Percentiles rank a stretch among this genome's conserved stretches.
Evolutionary conservation across 2,797 vertebrate species (phyloP).

Genomic region (Mareca penelope): DNA sequence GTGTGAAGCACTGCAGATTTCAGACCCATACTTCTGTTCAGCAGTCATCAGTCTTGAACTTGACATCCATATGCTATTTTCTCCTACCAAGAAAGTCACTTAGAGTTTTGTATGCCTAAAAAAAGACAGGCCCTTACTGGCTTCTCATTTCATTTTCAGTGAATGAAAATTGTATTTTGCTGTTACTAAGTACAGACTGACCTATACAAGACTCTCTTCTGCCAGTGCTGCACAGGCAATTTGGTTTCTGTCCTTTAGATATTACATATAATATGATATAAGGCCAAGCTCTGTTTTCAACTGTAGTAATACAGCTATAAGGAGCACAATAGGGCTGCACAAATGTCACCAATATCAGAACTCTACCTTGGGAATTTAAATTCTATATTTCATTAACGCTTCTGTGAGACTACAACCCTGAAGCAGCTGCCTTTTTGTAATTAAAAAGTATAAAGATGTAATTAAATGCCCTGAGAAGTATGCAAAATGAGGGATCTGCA

Average conservation of each 20-base stretch:
- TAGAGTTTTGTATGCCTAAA: neutral
- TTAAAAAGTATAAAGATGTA: too few species aligned
- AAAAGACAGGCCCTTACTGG: neutral
- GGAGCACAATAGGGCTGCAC: neutral
- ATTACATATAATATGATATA: neutral
- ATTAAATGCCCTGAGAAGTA: constrained; percentile 34
- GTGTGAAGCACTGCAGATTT: constrained; percentile 61
- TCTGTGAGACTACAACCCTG: neutral
- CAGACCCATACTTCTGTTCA: constrained; percentile 61
- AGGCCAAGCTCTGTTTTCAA: neutral
- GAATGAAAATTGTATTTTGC: constrained; percentile 41
- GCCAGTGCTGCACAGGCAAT: neutral
- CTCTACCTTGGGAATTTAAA: neutral
- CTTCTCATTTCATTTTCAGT: constrained; percentile 24
- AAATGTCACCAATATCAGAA: neutral
- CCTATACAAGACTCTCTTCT: neutral
- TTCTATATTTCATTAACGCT: constrained; percentile 23
- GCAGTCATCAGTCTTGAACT: constrained; percentile 55
- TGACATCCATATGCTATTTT: constrained; percentile 66
- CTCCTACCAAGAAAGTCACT: constrained; percentile 46
- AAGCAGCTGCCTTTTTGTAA: constrained; percentile 6
- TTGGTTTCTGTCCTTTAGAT: neutral
- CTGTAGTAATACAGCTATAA: neutral
- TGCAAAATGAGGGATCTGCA: neutral
- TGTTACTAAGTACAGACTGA: neutral